Base-by-base conservation (phyloP, 2,113 vertebrate genomes). In the Dromas ardeola region DNA sequence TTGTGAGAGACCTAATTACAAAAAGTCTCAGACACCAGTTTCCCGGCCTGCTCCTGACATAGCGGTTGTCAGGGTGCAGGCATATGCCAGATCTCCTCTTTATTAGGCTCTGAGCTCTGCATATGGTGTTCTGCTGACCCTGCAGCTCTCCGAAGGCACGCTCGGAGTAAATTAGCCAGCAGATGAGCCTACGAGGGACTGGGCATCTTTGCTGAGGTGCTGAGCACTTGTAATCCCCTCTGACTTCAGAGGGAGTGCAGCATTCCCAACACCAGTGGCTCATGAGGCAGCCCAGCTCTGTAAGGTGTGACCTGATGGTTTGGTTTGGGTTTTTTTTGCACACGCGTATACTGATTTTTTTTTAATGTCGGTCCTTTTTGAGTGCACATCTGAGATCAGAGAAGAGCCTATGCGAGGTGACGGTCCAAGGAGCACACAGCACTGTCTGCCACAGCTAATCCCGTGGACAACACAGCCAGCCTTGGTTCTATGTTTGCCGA, bases 281-380 rank as follows among this genome's bases (percentile, higher is more conserved):
- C 55, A 1, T 9, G 30, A 38, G 42, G 53, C 29, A 58, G 32
- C 8, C n/a, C 42, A 4, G 42, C 62, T 72, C 80, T 65, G 43
- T 30, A 43, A 74, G 11, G 18, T 29, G 34, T 7, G 43, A 89
- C n/a, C 38, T 34, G 36, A 53, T 38, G 73, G 38, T 22, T 63
- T 42, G 30, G n/a, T 18, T 34, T 73, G 32, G 10, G 21, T 16
- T 29, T 30, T 49, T 30, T 62, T 43, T 61, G 12, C 14, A 49
- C 1, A 4, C 4, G 0, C 14, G 11, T n/a, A 22, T 12, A 1
- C 32, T 19, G 4, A 3, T 49, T 5, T 49, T 59, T 59, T 61
- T 76, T 59, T 40, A 27, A 20, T 8, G 11, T 42, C 13, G 3
- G n/a, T 32, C 43, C 13, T 42, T 67, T 52, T 43, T 45, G 42